phyloP scores from a whole-genome alignment of 2,797 vertebrate species.

The Pantherophis alleghaniensis region DNA sequence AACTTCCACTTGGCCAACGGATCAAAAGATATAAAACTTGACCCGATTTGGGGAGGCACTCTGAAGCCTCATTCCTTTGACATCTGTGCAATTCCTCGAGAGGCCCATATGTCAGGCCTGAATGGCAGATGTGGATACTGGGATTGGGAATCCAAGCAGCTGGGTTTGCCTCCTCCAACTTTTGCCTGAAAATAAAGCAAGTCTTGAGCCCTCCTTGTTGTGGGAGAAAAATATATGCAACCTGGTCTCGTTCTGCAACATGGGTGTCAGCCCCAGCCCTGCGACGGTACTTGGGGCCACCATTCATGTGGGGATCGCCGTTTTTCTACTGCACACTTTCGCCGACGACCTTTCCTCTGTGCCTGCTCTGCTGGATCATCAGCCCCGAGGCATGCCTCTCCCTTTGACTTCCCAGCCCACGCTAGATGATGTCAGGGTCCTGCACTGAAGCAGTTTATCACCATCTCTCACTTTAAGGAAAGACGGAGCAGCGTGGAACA shows the following conservation, averaged over 20 bases:
- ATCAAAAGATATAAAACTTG: neutral
- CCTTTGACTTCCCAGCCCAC: no score
- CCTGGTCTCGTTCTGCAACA: neutral
- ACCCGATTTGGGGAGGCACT: neutral
- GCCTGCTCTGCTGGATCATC: no score
- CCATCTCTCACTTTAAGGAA: no score
- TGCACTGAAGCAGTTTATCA: no score
- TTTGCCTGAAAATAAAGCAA: neutral
- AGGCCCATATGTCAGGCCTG: neutral
- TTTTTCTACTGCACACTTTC: no score
- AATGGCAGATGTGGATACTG: neutral
- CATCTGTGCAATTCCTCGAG: neutral
- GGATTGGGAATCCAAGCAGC: neutral
- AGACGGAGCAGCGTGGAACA: no score
- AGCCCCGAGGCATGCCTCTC: no score
- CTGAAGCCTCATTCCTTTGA: slow-evolving; percentile 9
- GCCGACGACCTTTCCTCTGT: no score
- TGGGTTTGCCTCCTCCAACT: neutral
- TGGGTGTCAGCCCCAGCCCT: neutral
- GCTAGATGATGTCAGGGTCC: no score
- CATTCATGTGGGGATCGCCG: no score
- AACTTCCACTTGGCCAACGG: neutral
- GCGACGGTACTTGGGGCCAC: no score
- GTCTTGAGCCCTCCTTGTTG: neutral
- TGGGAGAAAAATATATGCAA: neutral